Percentiles rank a stretch among this genome's conserved stretches.
These are phyloP conservation scores for Cataglyphis livida DNA, from an alignment of 2,888 invertebrate species.

Conservation along the genomic window DNA sequence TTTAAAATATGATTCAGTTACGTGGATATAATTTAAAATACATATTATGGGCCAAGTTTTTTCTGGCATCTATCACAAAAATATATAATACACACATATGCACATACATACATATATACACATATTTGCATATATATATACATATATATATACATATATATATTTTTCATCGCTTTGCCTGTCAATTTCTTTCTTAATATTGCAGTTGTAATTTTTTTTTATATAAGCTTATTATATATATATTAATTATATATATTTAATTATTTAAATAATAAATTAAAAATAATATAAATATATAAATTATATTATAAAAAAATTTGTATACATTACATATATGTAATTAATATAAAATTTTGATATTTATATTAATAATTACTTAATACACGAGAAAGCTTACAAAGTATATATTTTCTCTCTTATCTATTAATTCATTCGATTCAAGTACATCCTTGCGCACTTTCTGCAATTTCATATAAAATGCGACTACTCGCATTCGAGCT, in stretches of 20 bases:
- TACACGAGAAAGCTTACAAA: not conserved
- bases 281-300: too few species aligned
- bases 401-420: not conserved
- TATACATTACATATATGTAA: too few species aligned
- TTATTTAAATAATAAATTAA: too few species aligned
- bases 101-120: not conserved
- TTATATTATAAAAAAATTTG: too few species aligned
- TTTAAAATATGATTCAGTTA: not conserved
- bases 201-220: not conserved
- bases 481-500: not conserved
- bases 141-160: too few species aligned
- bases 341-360: too few species aligned
- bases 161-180: not conserved
- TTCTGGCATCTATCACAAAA: not conserved
- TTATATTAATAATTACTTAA: too few species aligned
- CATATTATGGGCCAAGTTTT: not conserved
- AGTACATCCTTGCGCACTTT: not conserved
- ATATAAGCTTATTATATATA: not conserved
- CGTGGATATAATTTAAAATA: not conserved
- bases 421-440: not conserved
- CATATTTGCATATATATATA: too few species aligned
- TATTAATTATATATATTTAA: too few species aligned
- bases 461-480: not conserved
- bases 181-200: not conserved
- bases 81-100: not conserved